Conservation (phyloP, 2,797 vertebrate species). For the Nyctalus aviator region DNA sequence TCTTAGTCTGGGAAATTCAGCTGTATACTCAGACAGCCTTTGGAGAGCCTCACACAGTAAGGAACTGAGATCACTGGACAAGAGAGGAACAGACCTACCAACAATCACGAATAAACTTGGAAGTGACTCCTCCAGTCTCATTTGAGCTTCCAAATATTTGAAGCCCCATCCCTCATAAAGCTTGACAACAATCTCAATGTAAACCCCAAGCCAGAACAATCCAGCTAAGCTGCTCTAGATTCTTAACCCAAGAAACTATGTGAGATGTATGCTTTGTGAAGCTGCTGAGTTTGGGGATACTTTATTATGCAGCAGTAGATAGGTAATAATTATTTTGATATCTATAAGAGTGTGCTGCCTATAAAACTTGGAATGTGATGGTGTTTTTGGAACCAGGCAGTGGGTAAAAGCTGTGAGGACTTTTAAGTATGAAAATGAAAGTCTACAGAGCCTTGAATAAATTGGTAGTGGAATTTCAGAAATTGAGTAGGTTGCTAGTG, state of each 20-base stretch:
- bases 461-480: constrained; percentile 16
- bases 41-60: neutral
- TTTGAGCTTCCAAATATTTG: neutral
- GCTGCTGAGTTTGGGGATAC: neutral
- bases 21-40: neutral
- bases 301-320: neutral
- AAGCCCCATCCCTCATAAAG: neutral
- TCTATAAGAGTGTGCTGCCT: neutral
- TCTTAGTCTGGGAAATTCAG: neutral
- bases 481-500: neutral
- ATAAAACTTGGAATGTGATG: neutral
- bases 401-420: constrained; percentile 25
- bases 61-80: constrained; percentile 9
- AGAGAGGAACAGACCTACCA: neutral
- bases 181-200: neutral
- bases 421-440: neutral
- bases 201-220: neutral
- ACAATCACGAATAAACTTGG: neutral
- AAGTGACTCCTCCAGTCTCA: neutral
- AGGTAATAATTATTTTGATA: neutral
- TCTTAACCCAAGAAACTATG: constrained; percentile 47
- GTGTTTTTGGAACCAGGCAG: neutral
- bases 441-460: neutral
- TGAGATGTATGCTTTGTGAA: neutral
- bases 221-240: neutral